Evolutionary conservation across 2,113 vertebrate genomes (phyloP), one percentile per base, ranked within the genome.

Genomic region (Chrysemys picta): DNA sequence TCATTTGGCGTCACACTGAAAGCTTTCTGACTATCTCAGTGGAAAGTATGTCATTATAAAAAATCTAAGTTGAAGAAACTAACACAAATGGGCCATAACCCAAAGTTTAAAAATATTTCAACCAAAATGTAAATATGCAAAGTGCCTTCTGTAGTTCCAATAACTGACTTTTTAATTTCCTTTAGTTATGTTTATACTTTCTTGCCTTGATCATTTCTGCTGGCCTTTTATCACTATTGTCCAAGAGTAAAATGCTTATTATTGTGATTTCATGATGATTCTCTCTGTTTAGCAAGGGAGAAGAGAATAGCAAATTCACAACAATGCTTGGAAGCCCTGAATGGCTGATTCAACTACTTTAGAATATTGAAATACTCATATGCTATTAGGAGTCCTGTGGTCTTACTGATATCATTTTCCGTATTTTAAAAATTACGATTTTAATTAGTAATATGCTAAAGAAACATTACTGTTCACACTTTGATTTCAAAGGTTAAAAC

Each of bases 141-240:
- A 94, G 62, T 80, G 80, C 38, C 45, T 93, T 84, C 59, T 80
- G 16, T 87, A 72, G 29, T 91, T 90, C 69, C 50, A 57, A 94
- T 87, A 85, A 52, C 53, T 82, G 31, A 27, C 88, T 80, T 89
- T 95, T 85, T 84, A 89, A 53, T 93, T 95, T 81, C 38, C 89
- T 85, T 16, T 0, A 6, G 57, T 96, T 80, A 6, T 38, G 52
- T 85, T 90, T 62, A 45, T 84, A 85, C 95, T 82, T 89, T 56
- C 21, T 16, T n/a, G 57, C 84, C 52, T 72, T 25, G 25, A 65
- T 94, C 35, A 12, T 29, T 87, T 82, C 24, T 62, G 29, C 81
- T 94, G 76, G 76, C 81, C 83, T 52, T 45, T 31, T 88, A 81
- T 94, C 90, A 91, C 65, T 3, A 89, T 92, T 52, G 4, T 59